phyloP scores from a whole-genome alignment of 2,113 vertebrate genomes.

The Nesoenas mayeri region DNA sequence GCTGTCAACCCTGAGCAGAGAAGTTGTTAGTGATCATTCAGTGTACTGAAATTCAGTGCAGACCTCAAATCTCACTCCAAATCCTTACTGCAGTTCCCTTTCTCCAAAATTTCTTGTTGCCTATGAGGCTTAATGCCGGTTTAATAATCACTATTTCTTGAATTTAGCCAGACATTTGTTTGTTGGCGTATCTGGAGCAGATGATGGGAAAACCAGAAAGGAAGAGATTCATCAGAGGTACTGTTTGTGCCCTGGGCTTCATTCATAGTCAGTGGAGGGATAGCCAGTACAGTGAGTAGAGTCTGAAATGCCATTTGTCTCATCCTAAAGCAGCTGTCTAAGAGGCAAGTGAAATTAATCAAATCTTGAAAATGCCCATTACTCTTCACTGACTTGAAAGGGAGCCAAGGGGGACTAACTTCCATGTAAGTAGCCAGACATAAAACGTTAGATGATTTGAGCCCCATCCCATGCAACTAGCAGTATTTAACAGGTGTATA shows the following conservation, averaged over 20 bases:
- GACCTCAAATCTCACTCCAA: background rate
- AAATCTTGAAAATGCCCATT: background rate
- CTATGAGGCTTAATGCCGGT: background rate
- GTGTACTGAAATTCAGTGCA: background rate
- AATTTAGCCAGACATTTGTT: background rate
- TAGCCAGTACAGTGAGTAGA: background rate
- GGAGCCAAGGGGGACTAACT: background rate
- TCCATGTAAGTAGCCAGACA: background rate
- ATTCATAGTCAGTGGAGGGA: background rate
- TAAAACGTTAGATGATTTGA: background rate
- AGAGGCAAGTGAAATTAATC: slow-evolving; percentile 17
- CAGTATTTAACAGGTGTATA: background rate
- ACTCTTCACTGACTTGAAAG: slow-evolving; percentile 1
- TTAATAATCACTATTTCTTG: background rate
- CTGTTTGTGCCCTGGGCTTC: background rate
- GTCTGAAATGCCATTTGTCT: background rate
- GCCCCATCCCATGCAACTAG: background rate
- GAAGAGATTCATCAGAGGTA: background rate
- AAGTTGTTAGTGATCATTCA: background rate
- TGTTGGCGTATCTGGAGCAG: background rate
- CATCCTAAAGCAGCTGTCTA: slow-evolving; percentile 5
- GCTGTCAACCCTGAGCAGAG: background rate
- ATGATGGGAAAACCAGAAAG: background rate
- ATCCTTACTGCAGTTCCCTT: background rate
- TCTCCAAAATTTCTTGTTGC: background rate